Evolutionary conservation across 2,888 invertebrate genomes (phyloP).

Genomic region (Drepana falcataria): DNA sequence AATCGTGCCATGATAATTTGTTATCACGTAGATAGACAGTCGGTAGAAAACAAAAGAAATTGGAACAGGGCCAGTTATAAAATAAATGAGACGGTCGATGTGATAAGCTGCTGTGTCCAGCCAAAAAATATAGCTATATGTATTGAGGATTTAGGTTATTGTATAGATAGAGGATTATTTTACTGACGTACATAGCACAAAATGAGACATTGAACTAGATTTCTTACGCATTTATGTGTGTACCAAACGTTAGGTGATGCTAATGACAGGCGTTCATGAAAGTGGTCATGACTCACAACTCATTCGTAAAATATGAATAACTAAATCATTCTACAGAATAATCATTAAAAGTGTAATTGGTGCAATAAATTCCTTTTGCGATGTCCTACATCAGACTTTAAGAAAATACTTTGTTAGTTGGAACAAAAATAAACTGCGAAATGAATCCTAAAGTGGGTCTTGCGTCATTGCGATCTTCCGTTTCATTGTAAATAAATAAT

Average conservation of each 20-base stretch:
- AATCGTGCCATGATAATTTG: not conserved
- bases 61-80: not conserved
- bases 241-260: not conserved
- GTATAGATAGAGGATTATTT: not conserved
- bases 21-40: not conserved
- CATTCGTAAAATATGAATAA: not conserved
- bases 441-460: constrained; percentile 7
- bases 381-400: not conserved
- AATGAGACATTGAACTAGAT: constrained; percentile 1
- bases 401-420: constrained; percentile 1
- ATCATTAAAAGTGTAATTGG: too few species aligned
- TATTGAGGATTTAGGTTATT: not conserved
- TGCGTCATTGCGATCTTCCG: constrained; percentile 8
- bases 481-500: constrained; percentile 3
- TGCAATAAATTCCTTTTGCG: too few species aligned
- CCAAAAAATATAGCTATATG: not conserved
- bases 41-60: not conserved
- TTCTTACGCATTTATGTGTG: not conserved
- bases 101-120: not conserved
- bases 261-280: constrained; percentile 1
- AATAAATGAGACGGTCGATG: not conserved
- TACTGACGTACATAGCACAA: not conserved
- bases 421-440: constrained; percentile 6
- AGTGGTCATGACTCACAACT: not conserved
- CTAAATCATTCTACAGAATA: not conserved